These are phyloP conservation scores for Clivina fossor DNA, from an alignment of 2,888 invertebrate species.

Conservation along the genomic window DNA sequence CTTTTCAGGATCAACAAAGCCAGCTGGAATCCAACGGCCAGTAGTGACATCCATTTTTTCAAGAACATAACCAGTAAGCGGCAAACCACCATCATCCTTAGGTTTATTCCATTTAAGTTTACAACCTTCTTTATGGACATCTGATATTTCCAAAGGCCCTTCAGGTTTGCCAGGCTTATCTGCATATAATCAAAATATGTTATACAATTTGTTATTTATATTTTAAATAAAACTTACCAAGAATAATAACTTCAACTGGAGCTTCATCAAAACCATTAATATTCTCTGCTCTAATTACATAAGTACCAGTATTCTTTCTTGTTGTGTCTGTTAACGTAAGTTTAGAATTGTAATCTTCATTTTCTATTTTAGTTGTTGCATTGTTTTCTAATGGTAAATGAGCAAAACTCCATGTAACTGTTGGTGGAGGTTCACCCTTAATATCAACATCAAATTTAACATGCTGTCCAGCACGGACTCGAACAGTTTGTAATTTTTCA, in stretches of 20 bases:
- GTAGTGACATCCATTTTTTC: conserved; percentile 93
- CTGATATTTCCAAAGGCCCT: conserved; percentile 88
- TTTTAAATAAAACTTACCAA: conserved; percentile 58
- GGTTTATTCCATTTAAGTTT: conserved; percentile 94
- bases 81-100: conserved; percentile 93
- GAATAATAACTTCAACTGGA: conserved; percentile 84
- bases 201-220: conserved; percentile 23
- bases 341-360: conserved; percentile 90
- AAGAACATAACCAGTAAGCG: conserved; percentile 85
- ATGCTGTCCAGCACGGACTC: conserved; percentile 86
- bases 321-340: conserved; percentile 77
- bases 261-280: conserved; percentile 92
- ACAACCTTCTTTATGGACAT: conserved; percentile 91
- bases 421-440: conserved; percentile 95
- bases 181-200: conserved; percentile 44
- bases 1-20: conserved; percentile 78
- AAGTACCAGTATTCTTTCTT: conserved; percentile 85
- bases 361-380: conserved; percentile 74
- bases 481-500: conserved; percentile 84
- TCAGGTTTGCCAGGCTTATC: conserved; percentile 87
- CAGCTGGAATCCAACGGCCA: conserved; percentile 87
- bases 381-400: conserved; percentile 68
- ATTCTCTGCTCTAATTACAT: conserved; percentile 90
- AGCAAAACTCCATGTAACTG: conserved; percentile 77
- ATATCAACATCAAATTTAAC: conserved; percentile 93